Conservation (phyloP, 2,888 invertebrate species). For the Cecidostiba fungosa region DNA sequence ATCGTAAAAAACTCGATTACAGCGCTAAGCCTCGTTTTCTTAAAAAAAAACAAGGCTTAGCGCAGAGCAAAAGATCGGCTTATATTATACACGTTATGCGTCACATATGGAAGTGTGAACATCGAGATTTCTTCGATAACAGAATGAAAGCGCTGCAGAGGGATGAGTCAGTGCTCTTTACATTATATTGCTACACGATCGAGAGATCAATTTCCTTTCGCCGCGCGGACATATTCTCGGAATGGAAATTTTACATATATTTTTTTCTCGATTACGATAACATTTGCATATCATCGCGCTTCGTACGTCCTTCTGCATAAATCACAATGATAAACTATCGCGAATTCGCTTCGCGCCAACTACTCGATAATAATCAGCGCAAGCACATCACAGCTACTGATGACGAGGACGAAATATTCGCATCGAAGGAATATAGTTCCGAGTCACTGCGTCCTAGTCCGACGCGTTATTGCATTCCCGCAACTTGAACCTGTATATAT, state of each 20-base stretch:
- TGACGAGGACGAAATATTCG: not conserved
- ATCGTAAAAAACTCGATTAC: not conserved
- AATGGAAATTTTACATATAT: constrained; percentile 29
- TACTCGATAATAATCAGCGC: not conserved
- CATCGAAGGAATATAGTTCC: not conserved
- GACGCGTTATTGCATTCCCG: not conserved
- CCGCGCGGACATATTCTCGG: constrained; percentile 41
- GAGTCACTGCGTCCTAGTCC: not conserved
- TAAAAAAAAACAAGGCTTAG: not conserved
- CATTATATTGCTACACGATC: constrained; percentile 12
- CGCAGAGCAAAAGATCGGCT: not conserved
- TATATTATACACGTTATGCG: not conserved
- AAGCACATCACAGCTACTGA: no score
- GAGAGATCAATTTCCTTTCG: no score
- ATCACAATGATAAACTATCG: not conserved
- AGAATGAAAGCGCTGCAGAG: not conserved
- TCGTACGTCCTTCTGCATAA: not conserved
- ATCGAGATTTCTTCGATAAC: constrained; percentile 31
- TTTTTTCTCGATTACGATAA: not conserved
- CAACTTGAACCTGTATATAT: not conserved
- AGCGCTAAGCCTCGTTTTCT: no score
- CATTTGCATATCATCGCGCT: not conserved
- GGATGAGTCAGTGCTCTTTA: constrained; percentile 58
- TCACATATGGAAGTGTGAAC: constrained; percentile 28
- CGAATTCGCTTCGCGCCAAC: no score